Evolutionary conservation across 2,113 vertebrate species (phyloP).

Genomic region (Hemibagrus wyckioides): DNA sequence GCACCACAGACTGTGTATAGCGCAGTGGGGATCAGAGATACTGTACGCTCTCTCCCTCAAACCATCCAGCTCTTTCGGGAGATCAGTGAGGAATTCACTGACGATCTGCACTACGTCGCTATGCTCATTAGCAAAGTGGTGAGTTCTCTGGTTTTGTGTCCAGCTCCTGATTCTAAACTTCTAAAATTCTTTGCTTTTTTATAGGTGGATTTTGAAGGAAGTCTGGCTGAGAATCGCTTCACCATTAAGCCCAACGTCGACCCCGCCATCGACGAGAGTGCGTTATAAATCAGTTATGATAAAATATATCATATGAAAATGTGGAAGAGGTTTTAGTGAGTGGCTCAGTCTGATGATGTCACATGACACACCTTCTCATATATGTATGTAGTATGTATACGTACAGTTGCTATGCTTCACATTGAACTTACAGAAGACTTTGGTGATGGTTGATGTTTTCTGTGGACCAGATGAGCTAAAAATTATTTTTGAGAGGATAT

Average conservation of each 20-base stretch:
- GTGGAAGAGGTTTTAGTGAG: background rate
- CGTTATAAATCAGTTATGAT: slow-evolving; percentile 46
- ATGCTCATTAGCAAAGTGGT: slow-evolving; percentile 88
- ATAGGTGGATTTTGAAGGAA: slow-evolving; percentile 90
- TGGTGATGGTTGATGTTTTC: too few species aligned
- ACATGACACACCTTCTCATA: background rate
- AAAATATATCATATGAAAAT: background rate
- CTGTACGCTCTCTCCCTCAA: slow-evolving; percentile 80
- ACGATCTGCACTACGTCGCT: slow-evolving; percentile 85
- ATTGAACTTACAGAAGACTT: too few species aligned
- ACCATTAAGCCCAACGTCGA: slow-evolving; percentile 87
- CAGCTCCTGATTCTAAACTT: background rate
- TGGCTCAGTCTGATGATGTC: background rate
- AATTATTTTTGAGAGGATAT: too few species aligned
- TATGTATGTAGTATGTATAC: too few species aligned
- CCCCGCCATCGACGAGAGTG: slow-evolving; percentile 87
- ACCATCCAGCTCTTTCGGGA: slow-evolving; percentile 85
- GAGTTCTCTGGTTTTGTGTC: background rate
- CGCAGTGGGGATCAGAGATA: slow-evolving; percentile 87
- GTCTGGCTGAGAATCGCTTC: slow-evolving; percentile 83
- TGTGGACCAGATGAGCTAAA: too few species aligned
- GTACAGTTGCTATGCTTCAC: too few species aligned
- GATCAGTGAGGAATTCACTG: slow-evolving; percentile 83
- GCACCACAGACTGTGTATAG: slow-evolving; percentile 78
- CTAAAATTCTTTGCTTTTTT: background rate